These are phyloP conservation scores for Drosophila falleni DNA, from an alignment of 2,888 invertebrate species.

Conservation along the genomic window DNA sequence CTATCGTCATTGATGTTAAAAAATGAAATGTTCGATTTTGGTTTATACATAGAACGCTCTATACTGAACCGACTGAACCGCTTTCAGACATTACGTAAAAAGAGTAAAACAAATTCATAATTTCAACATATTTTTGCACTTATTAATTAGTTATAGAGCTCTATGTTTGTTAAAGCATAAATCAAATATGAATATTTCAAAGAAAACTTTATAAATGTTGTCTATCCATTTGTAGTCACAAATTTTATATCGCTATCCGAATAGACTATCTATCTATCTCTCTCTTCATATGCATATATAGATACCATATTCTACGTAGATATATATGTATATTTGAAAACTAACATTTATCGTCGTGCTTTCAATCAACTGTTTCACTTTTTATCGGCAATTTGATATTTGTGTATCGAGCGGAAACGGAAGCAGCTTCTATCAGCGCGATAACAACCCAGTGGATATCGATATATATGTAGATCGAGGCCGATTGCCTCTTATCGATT, in stretches of 20 bases:
- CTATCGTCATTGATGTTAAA: slow-evolving; percentile 79
- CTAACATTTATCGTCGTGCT: slow-evolving; percentile 32
- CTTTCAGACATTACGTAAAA: slow-evolving; percentile 42
- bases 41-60: slow-evolving; percentile 30
- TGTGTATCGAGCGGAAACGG: slow-evolving; percentile 36
- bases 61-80: slow-evolving; percentile 54
- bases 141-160: slow-evolving; percentile 49
- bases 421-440: slow-evolving; percentile 32
- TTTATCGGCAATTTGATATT: slow-evolving; percentile 18
- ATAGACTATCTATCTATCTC: slow-evolving; percentile 43
- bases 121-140: slow-evolving; percentile 44
- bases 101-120: slow-evolving; percentile 5
- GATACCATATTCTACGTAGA: slow-evolving; percentile 7
- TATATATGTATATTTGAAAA: slow-evolving; percentile 23
- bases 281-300: slow-evolving; percentile 2
- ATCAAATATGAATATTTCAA: slow-evolving; percentile 57
- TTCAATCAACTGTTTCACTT: slow-evolving; percentile 49
- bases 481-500: slow-evolving; percentile 16
- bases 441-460: slow-evolving; percentile 45
- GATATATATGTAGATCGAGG: slow-evolving; percentile 32
- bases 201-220: slow-evolving; percentile 72
- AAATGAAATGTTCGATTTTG: slow-evolving; percentile 56
- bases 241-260: slow-evolving; percentile 62
- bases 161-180: slow-evolving; percentile 46
- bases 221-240: slow-evolving; percentile 61